Evolutionary conservation across 2,888 invertebrate species (phyloP).

Genomic region (Tetranychus truncatus): DNA sequence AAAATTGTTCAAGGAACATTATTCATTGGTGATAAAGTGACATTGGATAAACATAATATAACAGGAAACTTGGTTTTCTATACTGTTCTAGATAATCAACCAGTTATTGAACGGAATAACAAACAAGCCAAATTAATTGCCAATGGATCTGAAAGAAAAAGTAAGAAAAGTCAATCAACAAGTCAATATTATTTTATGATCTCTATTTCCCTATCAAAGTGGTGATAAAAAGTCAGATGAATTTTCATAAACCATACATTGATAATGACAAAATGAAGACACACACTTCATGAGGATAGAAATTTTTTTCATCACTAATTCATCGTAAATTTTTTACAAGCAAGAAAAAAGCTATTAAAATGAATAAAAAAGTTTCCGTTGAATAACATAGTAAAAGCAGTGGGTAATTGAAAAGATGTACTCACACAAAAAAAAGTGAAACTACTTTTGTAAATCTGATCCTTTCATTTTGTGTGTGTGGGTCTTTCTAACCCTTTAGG

Average conservation of each 20-base stretch:
- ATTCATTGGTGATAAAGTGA: slow-evolving; percentile 29
- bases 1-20: slow-evolving; percentile 32
- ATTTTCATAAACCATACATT: no score
- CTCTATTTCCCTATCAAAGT: no score
- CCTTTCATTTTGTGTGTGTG: background rate
- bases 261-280: no score
- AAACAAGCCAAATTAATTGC: background rate
- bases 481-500: background rate
- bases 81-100: background rate
- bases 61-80: background rate
- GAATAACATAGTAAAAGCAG: background rate
- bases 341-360: no score
- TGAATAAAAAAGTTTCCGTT: background rate
- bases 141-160: background rate
- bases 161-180: background rate
- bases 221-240: no score
- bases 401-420: background rate
- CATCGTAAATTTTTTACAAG: background rate
- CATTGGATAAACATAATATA: background rate
- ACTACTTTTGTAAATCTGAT: background rate
- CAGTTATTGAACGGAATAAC: background rate
- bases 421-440: background rate
- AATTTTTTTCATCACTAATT: no score
- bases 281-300: no score
- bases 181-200: no score